Percentiles rank a stretch among this genome's conserved stretches.
These are phyloP conservation scores for Himalopsyche japonica DNA, from an alignment of 2,888 invertebrate genomes.

Conservation along the genomic window DNA sequence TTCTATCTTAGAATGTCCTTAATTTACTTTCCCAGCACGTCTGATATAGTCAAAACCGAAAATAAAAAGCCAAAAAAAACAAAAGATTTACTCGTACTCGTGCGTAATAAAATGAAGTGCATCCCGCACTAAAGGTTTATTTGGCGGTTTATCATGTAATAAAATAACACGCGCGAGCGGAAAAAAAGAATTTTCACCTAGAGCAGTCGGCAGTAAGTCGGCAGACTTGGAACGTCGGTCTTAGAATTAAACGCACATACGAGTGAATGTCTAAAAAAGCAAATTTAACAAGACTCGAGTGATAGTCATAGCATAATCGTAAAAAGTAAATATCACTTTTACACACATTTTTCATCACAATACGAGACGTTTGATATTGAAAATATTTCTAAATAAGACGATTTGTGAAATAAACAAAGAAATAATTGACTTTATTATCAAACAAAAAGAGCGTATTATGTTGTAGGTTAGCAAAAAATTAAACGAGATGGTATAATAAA, in stretches of 20 bases:
- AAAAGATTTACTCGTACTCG: not conserved
- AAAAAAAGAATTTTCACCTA: not conserved
- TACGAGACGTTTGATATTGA: no score
- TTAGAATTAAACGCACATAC: conserved; percentile 6
- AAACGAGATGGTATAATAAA: no score
- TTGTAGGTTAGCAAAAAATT: no score
- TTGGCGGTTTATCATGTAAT: conserved; percentile 9
- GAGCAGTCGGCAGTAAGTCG: not conserved
- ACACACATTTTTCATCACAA: no score
- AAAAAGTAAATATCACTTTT: no score
- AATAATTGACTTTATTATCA: no score
- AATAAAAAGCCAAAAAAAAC: not conserved
- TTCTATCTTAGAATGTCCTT: not conserved
- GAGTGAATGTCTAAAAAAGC: not conserved
- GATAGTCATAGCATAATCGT: no score
- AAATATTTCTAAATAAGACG: no score
- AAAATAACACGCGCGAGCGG: conserved; percentile 6
- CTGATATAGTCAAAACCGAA: not conserved
- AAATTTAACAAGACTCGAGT: no score
- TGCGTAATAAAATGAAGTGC: conserved; percentile 11
- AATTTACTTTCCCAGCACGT: not conserved
- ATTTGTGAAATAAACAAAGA: no score
- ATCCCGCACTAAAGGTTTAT: conserved; percentile 4
- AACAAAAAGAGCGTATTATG: no score
- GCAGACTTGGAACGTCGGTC: not conserved